Conservation (phyloP, 2,888 invertebrate genomes). For the Linnaemya vulpina region DNA sequence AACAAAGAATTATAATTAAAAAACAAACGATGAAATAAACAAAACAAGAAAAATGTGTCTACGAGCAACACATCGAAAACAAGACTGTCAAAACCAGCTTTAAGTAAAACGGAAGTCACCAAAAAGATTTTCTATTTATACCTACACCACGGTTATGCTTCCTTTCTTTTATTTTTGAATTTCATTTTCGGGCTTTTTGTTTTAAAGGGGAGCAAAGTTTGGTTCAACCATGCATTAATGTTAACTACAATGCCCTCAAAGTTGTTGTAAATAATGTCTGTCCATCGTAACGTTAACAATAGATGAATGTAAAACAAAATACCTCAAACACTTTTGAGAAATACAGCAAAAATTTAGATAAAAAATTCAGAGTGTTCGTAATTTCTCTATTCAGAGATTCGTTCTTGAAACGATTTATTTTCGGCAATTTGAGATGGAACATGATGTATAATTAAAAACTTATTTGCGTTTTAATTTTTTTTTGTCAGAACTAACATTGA, state of each 20-base stretch:
- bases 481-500: no score
- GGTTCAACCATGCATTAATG: slow-evolving; percentile 49
- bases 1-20: neutral
- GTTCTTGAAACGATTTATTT: no score
- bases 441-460: no score
- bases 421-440: neutral
- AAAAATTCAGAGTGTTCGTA: neutral
- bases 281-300: slow-evolving; percentile 60
- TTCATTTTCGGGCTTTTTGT: slow-evolving; percentile 20
- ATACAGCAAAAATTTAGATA: slow-evolving; percentile 4
- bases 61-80: slow-evolving; percentile 38
- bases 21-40: slow-evolving; percentile 6
- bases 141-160: slow-evolving; percentile 3
- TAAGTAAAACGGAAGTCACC: slow-evolving; percentile 63
- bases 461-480: no score
- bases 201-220: slow-evolving; percentile 39
- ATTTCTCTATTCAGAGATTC: no score
- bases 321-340: slow-evolving; percentile 11
- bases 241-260: slow-evolving; percentile 59
- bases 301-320: slow-evolving; percentile 38
- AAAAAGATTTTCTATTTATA: slow-evolving; percentile 56
- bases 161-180: neutral
- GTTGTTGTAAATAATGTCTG: slow-evolving; percentile 52
- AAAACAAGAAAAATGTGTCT: slow-evolving; percentile 47
- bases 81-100: slow-evolving; percentile 60